Conservation (phyloP, 1,140 invertebrate species). For the Drosophila nannoptera region DNA sequence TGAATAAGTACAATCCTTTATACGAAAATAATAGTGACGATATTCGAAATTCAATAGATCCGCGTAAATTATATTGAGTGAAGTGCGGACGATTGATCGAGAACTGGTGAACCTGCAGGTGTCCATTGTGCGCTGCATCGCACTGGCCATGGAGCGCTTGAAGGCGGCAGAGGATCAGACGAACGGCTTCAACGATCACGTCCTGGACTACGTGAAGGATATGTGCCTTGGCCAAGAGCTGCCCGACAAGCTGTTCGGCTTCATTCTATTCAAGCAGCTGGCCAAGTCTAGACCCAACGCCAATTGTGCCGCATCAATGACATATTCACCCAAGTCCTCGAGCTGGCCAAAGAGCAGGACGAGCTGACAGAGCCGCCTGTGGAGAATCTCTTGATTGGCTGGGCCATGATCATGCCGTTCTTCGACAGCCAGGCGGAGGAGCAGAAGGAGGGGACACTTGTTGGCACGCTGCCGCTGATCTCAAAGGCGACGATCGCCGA, state of each 20-base stretch:
- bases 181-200: background rate
- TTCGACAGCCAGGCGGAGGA: background rate
- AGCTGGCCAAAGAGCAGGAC: conserved; percentile 9
- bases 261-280: conserved; percentile 8
- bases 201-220: conserved; percentile 13
- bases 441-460: background rate
- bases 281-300: background rate
- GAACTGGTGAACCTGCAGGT: conserved; percentile 5
- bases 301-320: conserved; percentile 2
- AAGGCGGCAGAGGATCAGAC: background rate
- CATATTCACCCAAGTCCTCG: conserved; percentile 5
- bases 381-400: conserved; percentile 18
- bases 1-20: too few species aligned
- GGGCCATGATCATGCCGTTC: conserved; percentile 4
- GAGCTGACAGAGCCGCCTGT: background rate
- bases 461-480: background rate
- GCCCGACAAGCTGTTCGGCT: background rate
- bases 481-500: conserved; percentile 6
- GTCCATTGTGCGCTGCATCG: conserved; percentile 7
- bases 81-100: too few species aligned
- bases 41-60: too few species aligned
- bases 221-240: background rate
- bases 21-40: too few species aligned
- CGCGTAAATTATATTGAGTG: too few species aligned
- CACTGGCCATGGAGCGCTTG: conserved; percentile 7